Percentiles rank a stretch among this genome's conserved stretches.
phyloP scores from a whole-genome alignment of 2,113 vertebrate species.

The Protobothrops mucrosquamatus region DNA sequence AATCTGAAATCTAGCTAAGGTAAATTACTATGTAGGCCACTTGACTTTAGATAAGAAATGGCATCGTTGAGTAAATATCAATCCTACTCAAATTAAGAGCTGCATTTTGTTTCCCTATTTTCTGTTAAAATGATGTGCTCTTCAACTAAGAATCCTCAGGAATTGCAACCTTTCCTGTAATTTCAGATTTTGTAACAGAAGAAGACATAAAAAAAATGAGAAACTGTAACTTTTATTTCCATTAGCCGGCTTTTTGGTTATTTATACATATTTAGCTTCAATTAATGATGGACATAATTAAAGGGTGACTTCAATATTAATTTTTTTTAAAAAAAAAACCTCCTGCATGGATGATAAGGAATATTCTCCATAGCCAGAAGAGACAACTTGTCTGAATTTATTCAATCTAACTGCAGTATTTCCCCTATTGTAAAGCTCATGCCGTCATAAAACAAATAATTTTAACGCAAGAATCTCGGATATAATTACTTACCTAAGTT shows the following conservation, averaged over 20 bases:
- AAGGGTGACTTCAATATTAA: neutral
- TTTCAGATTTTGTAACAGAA: neutral
- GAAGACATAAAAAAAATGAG: neutral
- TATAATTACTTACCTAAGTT: conserved; percentile 87
- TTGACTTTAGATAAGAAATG: neutral
- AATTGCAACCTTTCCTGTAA: neutral
- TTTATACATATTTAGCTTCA: neutral
- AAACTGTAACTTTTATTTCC: too few species aligned
- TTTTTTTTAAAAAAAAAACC: neutral
- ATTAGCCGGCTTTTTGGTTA: neutral
- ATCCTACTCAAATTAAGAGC: neutral
- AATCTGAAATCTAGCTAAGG: neutral
- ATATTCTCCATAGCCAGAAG: neutral
- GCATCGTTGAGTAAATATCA: neutral
- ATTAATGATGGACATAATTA: neutral
- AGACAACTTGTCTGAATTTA: neutral
- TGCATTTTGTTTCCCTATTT: neutral
- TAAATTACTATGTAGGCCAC: neutral
- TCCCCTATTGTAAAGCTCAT: neutral
- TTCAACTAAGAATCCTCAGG: neutral
- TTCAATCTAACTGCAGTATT: neutral
- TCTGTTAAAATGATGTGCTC: neutral
- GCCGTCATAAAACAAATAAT: neutral
- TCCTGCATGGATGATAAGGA: neutral
- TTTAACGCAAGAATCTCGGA: rapidly evolving